phyloP scores from a whole-genome alignment of 2,797 vertebrate genomes.

The Galago senegalensis region DNA sequence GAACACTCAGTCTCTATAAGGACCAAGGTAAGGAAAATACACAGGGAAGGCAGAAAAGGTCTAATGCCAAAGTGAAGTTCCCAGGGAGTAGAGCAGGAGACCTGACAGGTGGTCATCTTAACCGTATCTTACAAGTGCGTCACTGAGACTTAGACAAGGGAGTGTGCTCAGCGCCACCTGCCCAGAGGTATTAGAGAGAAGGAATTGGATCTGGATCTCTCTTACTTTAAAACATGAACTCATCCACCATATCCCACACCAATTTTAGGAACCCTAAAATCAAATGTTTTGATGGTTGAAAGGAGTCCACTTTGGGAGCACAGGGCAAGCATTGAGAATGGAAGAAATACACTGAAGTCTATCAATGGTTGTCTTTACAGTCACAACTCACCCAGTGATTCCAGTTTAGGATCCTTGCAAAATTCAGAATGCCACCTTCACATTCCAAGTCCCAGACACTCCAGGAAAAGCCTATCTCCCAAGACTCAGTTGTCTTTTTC shows the following conservation, averaged over 20 bases:
- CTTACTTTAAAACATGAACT: neutral
- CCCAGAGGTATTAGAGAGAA: neutral
- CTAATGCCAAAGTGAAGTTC: neutral
- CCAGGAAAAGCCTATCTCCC: neutral
- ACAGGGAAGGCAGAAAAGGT: neutral
- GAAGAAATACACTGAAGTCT: neutral
- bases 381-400: neutral
- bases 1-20: neutral
- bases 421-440: neutral
- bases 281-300: neutral
- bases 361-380: neutral
- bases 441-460: neutral
- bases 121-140: neutral
- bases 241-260: neutral
- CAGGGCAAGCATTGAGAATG: neutral
- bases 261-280: neutral
- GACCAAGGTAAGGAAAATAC: neutral
- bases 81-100: rapidly evolving
- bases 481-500: neutral
- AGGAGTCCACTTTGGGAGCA: neutral
- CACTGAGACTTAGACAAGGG: neutral
- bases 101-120: neutral
- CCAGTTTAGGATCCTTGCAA: neutral
- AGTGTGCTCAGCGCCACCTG: neutral
- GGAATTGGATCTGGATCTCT: neutral